Conservation (phyloP, 2,888 invertebrate genomes). For the Nasonovia ribisnigri region DNA sequence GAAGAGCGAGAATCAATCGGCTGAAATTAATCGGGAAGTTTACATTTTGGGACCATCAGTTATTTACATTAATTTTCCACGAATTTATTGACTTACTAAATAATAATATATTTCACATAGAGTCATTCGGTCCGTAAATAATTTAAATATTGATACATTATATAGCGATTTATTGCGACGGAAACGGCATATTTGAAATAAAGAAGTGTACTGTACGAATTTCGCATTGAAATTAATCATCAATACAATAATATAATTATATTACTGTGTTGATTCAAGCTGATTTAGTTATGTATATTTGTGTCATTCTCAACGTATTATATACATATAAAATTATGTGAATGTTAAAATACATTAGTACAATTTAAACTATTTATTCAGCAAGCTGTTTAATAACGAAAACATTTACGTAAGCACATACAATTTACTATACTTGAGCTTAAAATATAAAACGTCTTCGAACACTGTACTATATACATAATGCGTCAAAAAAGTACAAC, state of each 20-base stretch:
- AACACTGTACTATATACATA: not conserved
- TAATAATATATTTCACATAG: not conserved
- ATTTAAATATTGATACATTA: not conserved
- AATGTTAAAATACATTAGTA: not conserved
- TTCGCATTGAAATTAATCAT: not conserved
- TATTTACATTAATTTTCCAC: not conserved
- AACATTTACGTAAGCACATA: not conserved
- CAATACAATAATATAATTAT: not conserved
- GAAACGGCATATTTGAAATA: not conserved
- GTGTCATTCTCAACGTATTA: not conserved
- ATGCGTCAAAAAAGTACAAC: not conserved
- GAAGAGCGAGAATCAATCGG: too few species aligned
- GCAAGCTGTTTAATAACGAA: not conserved
- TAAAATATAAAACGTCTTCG: not conserved
- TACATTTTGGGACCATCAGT: not conserved
- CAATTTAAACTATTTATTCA: not conserved
- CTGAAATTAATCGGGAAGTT: not conserved
- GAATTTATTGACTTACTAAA: not conserved
- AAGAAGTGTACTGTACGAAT: not conserved
- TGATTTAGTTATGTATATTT: not conserved
- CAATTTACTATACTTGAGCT: not conserved
- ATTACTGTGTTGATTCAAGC: not conserved
- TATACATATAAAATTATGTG: not conserved
- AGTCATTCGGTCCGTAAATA: not conserved
- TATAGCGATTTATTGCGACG: not conserved